phyloP scores from a whole-genome alignment of 2,888 invertebrate genomes.

The Pristionchus mayeri region DNA sequence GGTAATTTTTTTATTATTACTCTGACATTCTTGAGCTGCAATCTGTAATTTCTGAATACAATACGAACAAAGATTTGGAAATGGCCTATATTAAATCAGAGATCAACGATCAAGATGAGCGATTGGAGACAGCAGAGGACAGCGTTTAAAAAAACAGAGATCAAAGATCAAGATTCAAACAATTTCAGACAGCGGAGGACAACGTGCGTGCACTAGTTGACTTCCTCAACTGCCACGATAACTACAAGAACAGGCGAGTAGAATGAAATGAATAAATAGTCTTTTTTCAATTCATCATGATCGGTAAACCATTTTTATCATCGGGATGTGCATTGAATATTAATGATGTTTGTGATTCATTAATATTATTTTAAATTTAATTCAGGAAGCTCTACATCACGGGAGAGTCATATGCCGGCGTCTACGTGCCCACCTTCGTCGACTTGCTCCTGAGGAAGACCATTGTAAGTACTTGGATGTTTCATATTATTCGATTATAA shows the following conservation, averaged over 20 bases:
- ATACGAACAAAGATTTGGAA: too few relatives aligned
- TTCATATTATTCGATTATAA: background rate
- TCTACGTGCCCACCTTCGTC: conserved; percentile 51
- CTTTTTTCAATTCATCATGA: background rate
- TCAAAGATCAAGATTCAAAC: too few relatives aligned
- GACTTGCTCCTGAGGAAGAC: conserved; percentile 47
- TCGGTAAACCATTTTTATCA: background rate
- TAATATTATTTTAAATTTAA: background rate
- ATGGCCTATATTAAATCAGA: too few relatives aligned
- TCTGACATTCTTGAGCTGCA: too few relatives aligned
- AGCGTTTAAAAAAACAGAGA: too few relatives aligned
- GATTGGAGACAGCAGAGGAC: too few relatives aligned
- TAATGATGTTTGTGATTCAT: too few relatives aligned
- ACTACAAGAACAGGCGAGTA: conserved; percentile 69
- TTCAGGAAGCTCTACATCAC: conserved; percentile 58
- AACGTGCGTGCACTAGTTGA: conserved; percentile 78
- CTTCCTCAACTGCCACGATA: conserved; percentile 78
- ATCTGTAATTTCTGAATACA: conserved; percentile 7
- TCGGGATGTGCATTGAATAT: too few relatives aligned
- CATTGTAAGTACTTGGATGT: background rate
- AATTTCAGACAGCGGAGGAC: conserved; percentile 76
- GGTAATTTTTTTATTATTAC: too few relatives aligned
- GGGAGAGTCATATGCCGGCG: conserved; percentile 51
- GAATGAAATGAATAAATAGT: background rate
- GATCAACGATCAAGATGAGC: too few relatives aligned